phyloP scores from a whole-genome alignment of 1,140 invertebrate species.

The Bombus confusus region DNA sequence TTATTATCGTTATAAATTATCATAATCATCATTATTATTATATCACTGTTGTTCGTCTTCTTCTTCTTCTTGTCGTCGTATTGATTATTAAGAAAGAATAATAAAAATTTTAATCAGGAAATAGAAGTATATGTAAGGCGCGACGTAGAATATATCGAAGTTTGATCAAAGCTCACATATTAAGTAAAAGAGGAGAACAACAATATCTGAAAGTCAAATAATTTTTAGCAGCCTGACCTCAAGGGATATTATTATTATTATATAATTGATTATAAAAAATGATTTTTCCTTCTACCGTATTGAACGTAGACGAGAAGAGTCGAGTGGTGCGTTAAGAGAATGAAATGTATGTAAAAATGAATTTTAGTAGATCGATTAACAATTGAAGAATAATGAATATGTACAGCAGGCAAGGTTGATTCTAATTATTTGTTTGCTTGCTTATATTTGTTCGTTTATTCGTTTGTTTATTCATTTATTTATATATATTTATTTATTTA shows the following conservation, averaged over 20 bases:
- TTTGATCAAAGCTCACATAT: background rate
- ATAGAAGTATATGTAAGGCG: background rate
- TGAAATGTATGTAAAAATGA: background rate
- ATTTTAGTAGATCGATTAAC: background rate
- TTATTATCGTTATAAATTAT: background rate
- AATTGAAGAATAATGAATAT: background rate
- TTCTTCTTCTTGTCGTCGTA: background rate
- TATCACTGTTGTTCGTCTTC: background rate
- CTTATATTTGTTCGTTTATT: conserved; percentile 2
- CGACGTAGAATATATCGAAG: background rate
- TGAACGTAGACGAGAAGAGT: background rate
- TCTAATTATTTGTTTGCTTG: conserved; percentile 13
- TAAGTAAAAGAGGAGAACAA: background rate
- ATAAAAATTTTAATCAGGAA: background rate
- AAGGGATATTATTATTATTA: background rate
- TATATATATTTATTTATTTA: conserved; percentile 12
- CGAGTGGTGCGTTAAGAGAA: background rate
- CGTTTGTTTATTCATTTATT: conserved; percentile 28
- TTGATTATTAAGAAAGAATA: background rate
- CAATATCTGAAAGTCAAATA: background rate
- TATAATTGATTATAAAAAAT: background rate
- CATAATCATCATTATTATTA: background rate
- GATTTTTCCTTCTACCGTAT: background rate
- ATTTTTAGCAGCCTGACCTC: background rate
- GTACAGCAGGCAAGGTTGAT: background rate